A percentile compares a stretch with the other conserved stretches of the same genome.
Evolutionary conservation across 2,888 invertebrate species (phyloP).

Genomic region (Eilema sororculum): DNA sequence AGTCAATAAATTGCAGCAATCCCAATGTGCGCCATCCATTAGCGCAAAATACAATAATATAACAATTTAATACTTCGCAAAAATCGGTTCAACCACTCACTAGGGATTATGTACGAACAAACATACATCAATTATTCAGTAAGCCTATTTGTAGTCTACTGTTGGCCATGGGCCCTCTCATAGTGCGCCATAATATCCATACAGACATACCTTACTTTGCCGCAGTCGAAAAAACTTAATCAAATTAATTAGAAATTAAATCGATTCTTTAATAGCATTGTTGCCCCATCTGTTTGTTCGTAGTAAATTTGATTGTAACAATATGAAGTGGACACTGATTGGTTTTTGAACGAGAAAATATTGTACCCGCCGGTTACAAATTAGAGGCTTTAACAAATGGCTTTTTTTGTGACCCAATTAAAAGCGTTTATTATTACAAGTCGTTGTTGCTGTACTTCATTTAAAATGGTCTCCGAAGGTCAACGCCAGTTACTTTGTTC

Average conservation of each 20-base stretch:
- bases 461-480: too few relatives aligned
- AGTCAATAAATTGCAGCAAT: too few relatives aligned
- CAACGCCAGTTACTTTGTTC: too few relatives aligned
- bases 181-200: too few relatives aligned
- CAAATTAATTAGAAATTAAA: background rate
- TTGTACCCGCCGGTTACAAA: background rate
- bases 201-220: background rate
- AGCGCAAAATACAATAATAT: too few relatives aligned
- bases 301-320: background rate
- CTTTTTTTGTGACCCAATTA: background rate
- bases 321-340: constrained; percentile 9
- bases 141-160: too few relatives aligned
- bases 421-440: background rate
- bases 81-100: too few relatives aligned
- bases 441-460: background rate
- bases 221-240: background rate
- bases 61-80: too few relatives aligned
- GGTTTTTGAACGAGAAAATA: background rate
- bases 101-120: too few relatives aligned
- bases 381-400: background rate
- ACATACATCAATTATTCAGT: too few relatives aligned
- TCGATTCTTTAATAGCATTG: background rate
- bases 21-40: too few relatives aligned
- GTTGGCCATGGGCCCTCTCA: too few relatives aligned
- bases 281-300: background rate